Conservation (phyloP, 2,113 vertebrate genomes). For the Leptobrachium leishanense region DNA sequence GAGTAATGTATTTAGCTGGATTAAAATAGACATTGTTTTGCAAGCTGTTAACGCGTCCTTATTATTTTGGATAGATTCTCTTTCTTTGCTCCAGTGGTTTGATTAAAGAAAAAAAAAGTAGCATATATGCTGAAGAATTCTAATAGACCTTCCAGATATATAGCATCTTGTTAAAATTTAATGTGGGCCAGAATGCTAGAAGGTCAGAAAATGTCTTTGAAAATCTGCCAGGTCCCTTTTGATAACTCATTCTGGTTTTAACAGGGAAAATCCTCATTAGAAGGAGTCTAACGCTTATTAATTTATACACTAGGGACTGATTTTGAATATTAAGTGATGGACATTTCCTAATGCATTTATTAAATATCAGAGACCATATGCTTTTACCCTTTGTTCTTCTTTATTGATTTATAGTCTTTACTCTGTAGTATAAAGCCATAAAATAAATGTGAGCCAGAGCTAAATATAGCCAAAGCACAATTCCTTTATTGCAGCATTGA, state of each 20-base stretch:
- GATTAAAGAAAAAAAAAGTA: constrained; percentile 43
- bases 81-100: constrained; percentile 57
- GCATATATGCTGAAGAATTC: constrained; percentile 61
- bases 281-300: constrained; percentile 70
- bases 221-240: constrained; percentile 70
- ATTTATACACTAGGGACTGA: constrained; percentile 67
- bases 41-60: constrained; percentile 57
- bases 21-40: constrained; percentile 45
- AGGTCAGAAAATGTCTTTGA: constrained; percentile 81
- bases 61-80: constrained; percentile 51
- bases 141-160: constrained; percentile 68
- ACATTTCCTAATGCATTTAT: constrained; percentile 69
- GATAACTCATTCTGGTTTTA: constrained; percentile 74
- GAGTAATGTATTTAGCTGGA: neutral
- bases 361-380: constrained; percentile 72
- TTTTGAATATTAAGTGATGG: constrained; percentile 65
- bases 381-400: neutral
- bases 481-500: neutral
- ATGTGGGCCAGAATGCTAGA: constrained; percentile 68
- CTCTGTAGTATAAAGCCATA: neutral
- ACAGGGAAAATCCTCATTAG: constrained; percentile 74
- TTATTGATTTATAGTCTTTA: neutral
- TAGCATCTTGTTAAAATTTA: constrained; percentile 74
- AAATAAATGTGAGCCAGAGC: neutral
- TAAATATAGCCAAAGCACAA: neutral